These are phyloP conservation scores for Monomorium pharaonis DNA, from an alignment of 1,140 invertebrate genomes.

Conservation along the genomic window DNA sequence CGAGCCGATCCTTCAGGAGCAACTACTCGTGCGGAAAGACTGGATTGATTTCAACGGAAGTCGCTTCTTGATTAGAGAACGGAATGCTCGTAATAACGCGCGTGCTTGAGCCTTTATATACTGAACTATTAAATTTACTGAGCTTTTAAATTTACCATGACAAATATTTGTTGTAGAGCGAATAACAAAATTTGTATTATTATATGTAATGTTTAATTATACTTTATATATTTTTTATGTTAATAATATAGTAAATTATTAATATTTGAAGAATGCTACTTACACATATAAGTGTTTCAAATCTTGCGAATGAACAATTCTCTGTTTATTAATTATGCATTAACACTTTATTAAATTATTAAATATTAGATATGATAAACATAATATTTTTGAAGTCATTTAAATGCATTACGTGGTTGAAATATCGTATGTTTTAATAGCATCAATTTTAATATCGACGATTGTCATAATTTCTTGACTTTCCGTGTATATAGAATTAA, in stretches of 20 bases:
- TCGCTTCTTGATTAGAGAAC: conserved; percentile 62
- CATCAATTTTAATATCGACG: background rate
- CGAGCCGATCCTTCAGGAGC: background rate
- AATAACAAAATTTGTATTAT: background rate
- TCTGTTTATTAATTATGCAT: background rate
- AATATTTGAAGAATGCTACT: background rate
- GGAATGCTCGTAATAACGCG: conserved; percentile 40
- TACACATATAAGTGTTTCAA: too few species aligned
- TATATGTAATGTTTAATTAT: too few species aligned
- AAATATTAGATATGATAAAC: background rate
- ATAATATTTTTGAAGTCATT: background rate
- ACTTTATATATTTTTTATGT: background rate
- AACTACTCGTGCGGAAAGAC: conserved; percentile 48
- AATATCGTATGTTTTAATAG: background rate
- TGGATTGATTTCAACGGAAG: conserved; percentile 64
- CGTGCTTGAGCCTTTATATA: background rate
- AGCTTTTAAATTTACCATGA: background rate
- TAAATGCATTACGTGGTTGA: background rate
- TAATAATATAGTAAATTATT: background rate
- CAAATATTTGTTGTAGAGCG: background rate
- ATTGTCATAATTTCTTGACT: background rate
- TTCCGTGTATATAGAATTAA: background rate
- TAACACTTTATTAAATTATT: background rate
- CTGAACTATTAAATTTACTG: too few species aligned
- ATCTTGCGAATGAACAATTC: too few species aligned